Evolutionary conservation across 35 echinoderm and acorn worm genomes (phyloP).

Genomic region (Stichopus chloronotus): DNA sequence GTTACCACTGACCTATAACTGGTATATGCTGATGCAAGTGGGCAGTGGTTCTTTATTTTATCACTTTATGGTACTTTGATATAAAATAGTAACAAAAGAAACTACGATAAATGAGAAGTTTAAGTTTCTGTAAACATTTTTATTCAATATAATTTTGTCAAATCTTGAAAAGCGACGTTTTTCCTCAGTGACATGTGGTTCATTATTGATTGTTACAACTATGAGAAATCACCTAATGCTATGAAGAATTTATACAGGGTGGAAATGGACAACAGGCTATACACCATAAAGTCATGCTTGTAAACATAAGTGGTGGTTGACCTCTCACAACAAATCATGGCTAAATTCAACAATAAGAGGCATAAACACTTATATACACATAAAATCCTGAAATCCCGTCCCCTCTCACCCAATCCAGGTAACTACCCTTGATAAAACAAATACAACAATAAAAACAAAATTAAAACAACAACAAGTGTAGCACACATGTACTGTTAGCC

Average conservation of each 20-base stretch:
- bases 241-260: no score
- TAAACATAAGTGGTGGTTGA: no score
- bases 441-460: no score
- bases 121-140: background rate
- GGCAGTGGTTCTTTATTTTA: constrained; percentile 13
- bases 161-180: background rate
- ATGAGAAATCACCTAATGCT: background rate
- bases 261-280: no score
- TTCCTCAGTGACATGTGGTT: background rate
- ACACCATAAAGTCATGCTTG: no score
- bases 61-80: constrained; percentile 13
- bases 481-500: background rate
- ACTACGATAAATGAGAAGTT: background rate
- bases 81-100: background rate
- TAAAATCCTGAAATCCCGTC: no score
- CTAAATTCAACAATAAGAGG: no score
- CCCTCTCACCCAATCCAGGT: no score
- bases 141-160: background rate
- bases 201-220: background rate
- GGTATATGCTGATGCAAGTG: background rate
- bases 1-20: constrained; percentile 26
- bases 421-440: no score
- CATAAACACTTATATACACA: no score
- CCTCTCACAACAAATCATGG: no score
- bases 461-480: no score